phyloP scores from a whole-genome alignment of 1,140 invertebrate species.

The Aphelinus atriplicis region DNA sequence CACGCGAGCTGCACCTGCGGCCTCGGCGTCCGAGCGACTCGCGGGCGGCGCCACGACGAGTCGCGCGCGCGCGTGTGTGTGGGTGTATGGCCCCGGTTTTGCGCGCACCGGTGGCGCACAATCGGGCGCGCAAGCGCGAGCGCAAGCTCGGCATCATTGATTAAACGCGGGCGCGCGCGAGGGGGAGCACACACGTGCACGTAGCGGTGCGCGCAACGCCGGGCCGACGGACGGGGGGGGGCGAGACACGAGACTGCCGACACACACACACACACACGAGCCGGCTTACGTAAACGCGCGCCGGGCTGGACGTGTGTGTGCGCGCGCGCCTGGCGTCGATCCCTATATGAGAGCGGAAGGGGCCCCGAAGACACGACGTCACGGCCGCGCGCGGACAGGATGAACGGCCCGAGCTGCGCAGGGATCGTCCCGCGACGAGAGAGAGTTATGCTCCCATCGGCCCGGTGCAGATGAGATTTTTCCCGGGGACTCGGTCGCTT shows the following conservation, averaged over 20 bases:
- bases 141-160: conserved; percentile 65
- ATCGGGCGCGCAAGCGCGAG: conserved; percentile 40
- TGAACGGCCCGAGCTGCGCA: too few species aligned
- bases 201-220: not conserved
- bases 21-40: too few species aligned
- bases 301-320: not conserved
- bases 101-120: not conserved
- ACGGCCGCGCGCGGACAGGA: too few species aligned
- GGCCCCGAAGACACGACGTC: not conserved
- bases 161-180: conserved; percentile 50
- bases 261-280: not conserved
- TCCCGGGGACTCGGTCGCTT: too few species aligned
- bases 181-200: conserved; percentile 35
- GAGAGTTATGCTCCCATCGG: too few species aligned
- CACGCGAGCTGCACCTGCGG: not conserved
- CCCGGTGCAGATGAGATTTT: too few species aligned
- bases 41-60: not conserved
- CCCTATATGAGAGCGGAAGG: not conserved
- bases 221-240: conserved; percentile 39
- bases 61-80: not conserved
- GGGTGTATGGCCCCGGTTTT: not conserved
- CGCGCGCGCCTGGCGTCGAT: not conserved
- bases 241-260: not conserved
- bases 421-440: too few species aligned
- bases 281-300: not conserved